Conservation (phyloP, 2,888 invertebrate genomes). For the Aleiodes leptofemur region DNA sequence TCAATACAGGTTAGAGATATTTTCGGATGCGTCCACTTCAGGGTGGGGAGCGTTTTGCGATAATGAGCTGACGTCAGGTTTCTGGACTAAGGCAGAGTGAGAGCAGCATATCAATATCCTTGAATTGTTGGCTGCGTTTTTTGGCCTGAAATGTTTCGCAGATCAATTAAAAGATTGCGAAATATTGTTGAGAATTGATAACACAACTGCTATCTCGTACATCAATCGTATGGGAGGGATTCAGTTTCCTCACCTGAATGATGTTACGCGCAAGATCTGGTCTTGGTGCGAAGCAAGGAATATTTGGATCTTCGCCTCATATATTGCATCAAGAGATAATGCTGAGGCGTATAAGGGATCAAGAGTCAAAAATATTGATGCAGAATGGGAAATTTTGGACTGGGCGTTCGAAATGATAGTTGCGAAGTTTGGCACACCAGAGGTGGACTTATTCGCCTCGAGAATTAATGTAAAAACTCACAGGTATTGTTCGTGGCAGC, state of each 20-base stretch:
- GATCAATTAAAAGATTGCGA: neutral
- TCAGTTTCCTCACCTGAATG: constrained; percentile 22
- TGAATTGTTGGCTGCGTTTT: constrained; percentile 36
- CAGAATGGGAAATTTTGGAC: constrained; percentile 10
- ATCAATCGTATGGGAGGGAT: constrained; percentile 23
- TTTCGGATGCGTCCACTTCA: constrained; percentile 36
- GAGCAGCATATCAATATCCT: constrained; percentile 39
- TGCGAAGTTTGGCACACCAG: neutral
- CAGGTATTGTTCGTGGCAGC: constrained; percentile 11
- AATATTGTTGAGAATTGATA: neutral
- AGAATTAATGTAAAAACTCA: constrained; percentile 18
- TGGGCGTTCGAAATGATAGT: neutral
- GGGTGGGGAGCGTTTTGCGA: constrained; percentile 42
- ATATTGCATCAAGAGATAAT: constrained; percentile 10
- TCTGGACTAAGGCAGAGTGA: constrained; percentile 34
- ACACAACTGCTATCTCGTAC: constrained; percentile 8
- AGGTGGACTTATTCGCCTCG: constrained; percentile 34
- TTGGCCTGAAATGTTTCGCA: constrained; percentile 40
- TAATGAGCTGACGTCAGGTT: constrained; percentile 16
- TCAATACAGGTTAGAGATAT: constrained; percentile 26
- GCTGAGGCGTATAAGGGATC: neutral
- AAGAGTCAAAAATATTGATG: neutral
- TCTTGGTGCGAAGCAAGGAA: neutral
- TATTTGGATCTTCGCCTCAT: constrained; percentile 1
- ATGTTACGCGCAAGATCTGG: neutral